Percentiles rank a stretch among this genome's conserved stretches.
These are phyloP conservation scores for Camelus bactrianus DNA, from an alignment of 2,113 vertebrate genomes.

Conservation along the genomic window DNA sequence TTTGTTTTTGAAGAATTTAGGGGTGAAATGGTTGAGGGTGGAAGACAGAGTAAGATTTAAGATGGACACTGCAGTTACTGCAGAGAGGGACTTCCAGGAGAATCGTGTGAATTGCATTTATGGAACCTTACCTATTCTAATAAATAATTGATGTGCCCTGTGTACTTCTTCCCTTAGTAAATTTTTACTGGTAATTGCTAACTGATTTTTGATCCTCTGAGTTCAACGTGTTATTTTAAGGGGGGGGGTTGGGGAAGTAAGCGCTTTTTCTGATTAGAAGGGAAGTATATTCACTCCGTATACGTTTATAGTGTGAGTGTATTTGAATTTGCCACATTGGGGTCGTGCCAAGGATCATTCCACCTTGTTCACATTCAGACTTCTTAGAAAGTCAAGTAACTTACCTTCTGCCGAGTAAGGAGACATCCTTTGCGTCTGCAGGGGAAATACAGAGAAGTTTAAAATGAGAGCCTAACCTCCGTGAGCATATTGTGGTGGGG, in stretches of 20 bases:
- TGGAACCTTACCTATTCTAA: background rate
- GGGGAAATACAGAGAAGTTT: background rate
- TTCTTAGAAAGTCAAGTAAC: background rate
- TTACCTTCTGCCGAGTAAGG: background rate
- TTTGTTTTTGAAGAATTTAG: background rate
- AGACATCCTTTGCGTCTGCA: background rate
- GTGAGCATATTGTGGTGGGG: background rate
- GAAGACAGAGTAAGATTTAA: background rate
- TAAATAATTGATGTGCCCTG: background rate
- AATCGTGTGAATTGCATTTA: background rate
- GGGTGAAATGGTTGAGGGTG: background rate
- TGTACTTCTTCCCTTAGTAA: background rate
- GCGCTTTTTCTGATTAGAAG: background rate
- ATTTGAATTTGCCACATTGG: background rate
- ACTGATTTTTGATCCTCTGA: background rate
- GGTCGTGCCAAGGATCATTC: background rate
- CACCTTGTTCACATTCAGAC: background rate
- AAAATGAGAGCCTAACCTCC: background rate
- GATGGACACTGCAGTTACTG: background rate
- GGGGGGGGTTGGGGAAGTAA: background rate
- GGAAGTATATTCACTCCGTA: background rate
- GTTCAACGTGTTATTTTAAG: background rate
- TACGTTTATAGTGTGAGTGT: background rate
- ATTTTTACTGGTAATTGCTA: constrained; percentile 6
- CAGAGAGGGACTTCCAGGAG: background rate